phyloP scores from a whole-genome alignment of 2,888 invertebrate species.

The Hemistola chrysoprasaria region DNA sequence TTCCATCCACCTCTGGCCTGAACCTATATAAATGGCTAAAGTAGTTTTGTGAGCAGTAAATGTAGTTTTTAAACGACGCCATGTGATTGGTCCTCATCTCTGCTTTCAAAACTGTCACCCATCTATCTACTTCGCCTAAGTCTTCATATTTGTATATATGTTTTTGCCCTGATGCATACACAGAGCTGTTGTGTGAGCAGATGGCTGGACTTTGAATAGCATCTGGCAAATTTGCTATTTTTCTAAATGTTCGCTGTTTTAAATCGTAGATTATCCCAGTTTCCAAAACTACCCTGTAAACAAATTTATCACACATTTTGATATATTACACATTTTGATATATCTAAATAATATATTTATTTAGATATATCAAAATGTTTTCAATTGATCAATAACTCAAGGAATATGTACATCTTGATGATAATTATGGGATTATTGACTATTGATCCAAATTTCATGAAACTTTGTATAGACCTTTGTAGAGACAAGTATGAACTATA shows the following conservation, averaged over 20 bases:
- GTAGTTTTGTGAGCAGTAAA: constrained; percentile 64
- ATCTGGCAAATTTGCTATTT: constrained; percentile 57
- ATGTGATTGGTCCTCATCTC: constrained; percentile 51
- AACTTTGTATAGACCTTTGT: too few relatives aligned
- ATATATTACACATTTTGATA: too few relatives aligned
- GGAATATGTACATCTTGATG: too few relatives aligned
- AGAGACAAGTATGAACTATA: too few relatives aligned
- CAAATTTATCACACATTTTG: constrained; percentile 5
- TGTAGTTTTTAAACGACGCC: constrained; percentile 54
- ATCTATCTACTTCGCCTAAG: constrained; percentile 39
- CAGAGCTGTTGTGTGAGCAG: constrained; percentile 49
- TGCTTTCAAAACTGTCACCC: constrained; percentile 44
- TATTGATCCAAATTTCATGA: too few relatives aligned
- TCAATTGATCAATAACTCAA: too few relatives aligned
- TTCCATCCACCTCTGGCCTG: constrained; percentile 45
- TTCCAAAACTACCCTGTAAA: constrained; percentile 61
- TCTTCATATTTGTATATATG: constrained; percentile 58
- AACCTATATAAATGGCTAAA: constrained; percentile 59
- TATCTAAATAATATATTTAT: too few relatives aligned
- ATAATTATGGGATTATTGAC: too few relatives aligned
- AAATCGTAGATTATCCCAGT: constrained; percentile 58
- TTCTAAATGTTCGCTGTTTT: constrained; percentile 48
- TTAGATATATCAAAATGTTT: too few relatives aligned
- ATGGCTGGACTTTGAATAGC: constrained; percentile 63
- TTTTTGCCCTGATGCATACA: constrained; percentile 58